Evolutionary conservation across 2,888 invertebrate genomes (phyloP).

Genomic region (Lordiphosa andalusiaca): DNA sequence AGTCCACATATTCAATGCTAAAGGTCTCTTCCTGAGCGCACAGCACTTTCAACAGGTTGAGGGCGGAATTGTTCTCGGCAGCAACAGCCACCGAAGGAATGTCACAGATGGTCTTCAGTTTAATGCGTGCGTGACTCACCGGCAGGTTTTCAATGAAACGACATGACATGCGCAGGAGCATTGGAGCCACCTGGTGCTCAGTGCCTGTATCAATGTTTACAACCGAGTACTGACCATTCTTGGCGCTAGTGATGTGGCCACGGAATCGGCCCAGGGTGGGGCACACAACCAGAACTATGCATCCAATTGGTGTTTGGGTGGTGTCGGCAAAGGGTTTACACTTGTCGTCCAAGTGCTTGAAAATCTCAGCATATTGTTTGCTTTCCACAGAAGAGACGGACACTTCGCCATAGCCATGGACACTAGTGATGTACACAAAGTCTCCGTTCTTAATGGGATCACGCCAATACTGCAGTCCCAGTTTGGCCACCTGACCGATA

Average conservation of each 20-base stretch:
- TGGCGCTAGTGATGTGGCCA: constrained; percentile 27
- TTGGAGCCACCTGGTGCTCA: constrained; percentile 4
- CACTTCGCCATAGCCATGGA: constrained; percentile 30
- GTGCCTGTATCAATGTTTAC: constrained; percentile 46
- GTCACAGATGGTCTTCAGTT: constrained; percentile 29
- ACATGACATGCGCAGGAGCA: constrained; percentile 39
- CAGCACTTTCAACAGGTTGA: constrained; percentile 11
- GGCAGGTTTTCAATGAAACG: constrained; percentile 46
- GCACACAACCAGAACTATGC: constrained; percentile 38
- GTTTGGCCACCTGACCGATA: constrained; percentile 21
- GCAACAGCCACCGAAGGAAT: constrained; percentile 25
- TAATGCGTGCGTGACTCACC: constrained; percentile 24
- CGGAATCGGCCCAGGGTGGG: constrained; percentile 33
- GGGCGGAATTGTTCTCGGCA: constrained; percentile 18
- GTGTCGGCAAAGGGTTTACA: constrained; percentile 28
- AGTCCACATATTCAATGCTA: constrained; percentile 16
- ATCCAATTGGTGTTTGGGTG: constrained; percentile 18
- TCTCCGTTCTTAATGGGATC: constrained; percentile 26
- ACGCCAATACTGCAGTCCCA: constrained; percentile 44
- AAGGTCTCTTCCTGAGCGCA: constrained; percentile 5
- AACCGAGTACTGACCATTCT: constrained; percentile 22
- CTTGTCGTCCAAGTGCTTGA: constrained; percentile 27
- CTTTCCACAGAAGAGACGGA: constrained; percentile 33
- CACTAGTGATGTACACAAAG: constrained; percentile 43
- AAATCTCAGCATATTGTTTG: constrained; percentile 33